These are phyloP conservation scores for Eudasyphora cyanicolor DNA, from an alignment of 2,888 invertebrate genomes.

Conservation along the genomic window DNA sequence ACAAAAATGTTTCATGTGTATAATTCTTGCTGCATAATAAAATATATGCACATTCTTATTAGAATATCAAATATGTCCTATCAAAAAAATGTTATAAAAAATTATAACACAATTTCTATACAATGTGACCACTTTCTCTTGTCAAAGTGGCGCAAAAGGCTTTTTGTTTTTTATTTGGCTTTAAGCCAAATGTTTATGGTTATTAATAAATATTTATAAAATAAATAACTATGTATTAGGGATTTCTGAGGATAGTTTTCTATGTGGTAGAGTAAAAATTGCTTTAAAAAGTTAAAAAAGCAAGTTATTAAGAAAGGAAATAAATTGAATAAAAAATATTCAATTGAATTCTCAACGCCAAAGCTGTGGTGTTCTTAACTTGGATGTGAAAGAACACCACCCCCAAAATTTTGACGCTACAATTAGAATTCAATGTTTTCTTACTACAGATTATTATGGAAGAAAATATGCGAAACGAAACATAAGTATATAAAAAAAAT, in stretches of 20 bases:
- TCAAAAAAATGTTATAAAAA: constrained; percentile 71
- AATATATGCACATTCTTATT: constrained; percentile 70
- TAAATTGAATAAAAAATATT: constrained; percentile 7
- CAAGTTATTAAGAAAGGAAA: background rate
- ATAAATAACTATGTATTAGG: constrained; percentile 67
- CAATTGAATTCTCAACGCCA: background rate
- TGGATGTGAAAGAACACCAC: too few relatives aligned
- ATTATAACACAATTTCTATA: constrained; percentile 49
- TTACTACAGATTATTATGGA: background rate
- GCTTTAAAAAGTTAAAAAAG: constrained; percentile 3
- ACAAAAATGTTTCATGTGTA: constrained; percentile 42
- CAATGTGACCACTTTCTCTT: constrained; percentile 52
- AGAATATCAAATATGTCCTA: constrained; percentile 73
- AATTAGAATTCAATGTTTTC: background rate
- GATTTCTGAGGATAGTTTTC: constrained; percentile 38
- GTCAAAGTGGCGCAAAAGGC: constrained; percentile 55
- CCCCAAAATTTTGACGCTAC: background rate
- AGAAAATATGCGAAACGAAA: constrained; percentile 21
- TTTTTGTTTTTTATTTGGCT: constrained; percentile 68
- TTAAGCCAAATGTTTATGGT: constrained; percentile 63
- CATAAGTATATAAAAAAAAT: constrained; percentile 3
- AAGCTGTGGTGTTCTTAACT: too few relatives aligned
- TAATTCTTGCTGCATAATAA: constrained; percentile 51
- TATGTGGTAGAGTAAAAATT: constrained; percentile 30
- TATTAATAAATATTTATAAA: constrained; percentile 66